Evolutionary conservation across 1,140 invertebrate genomes (phyloP).

Genomic region (Aphidius ervi): DNA sequence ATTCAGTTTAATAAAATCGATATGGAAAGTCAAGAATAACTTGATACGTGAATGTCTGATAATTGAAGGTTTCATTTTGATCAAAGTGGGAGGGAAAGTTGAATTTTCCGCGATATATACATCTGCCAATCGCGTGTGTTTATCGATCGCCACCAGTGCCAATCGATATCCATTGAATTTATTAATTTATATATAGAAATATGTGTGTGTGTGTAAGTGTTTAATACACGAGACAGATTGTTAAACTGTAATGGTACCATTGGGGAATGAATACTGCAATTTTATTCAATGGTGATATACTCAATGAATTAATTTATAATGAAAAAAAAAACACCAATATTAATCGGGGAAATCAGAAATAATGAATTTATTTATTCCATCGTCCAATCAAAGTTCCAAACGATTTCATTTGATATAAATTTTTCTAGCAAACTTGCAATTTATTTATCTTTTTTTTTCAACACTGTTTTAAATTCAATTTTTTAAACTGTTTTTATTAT

Average conservation of each 20-base stretch:
- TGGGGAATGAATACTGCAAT: background rate
- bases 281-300: no score
- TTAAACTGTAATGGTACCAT: background rate
- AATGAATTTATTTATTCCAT: no score
- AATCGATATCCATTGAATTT: background rate
- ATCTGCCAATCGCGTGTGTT: slow-evolving; percentile 9
- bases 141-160: no score
- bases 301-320: no score
- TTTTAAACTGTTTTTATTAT: no score
- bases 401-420: no score
- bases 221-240: slow-evolving; percentile 1
- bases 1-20: background rate
- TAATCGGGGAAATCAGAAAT: no score
- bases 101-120: slow-evolving; percentile 1
- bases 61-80: background rate
- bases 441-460: no score
- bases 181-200: background rate
- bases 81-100: slow-evolving; percentile 3
- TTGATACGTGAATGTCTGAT: background rate
- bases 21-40: background rate
- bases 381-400: no score
- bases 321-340: no score
- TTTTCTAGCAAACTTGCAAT: no score
- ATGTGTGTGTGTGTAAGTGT: background rate
- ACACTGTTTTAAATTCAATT: no score